These are phyloP conservation scores for Odontomyia ornata DNA, from an alignment of 2,888 invertebrate genomes.

Conservation along the genomic window DNA sequence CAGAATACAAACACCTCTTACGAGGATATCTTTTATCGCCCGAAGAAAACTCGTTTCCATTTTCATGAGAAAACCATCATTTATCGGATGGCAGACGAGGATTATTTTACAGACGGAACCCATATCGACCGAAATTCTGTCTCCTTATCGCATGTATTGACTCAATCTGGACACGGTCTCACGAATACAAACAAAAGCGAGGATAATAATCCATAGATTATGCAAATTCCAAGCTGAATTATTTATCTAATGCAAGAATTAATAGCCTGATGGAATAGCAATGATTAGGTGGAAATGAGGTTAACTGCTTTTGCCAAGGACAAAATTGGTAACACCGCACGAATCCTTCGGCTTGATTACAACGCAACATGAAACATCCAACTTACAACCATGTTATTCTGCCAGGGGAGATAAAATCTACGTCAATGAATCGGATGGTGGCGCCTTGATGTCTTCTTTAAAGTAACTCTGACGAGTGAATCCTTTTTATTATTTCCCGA, in stretches of 20 bases:
- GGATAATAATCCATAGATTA: neutral
- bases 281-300: neutral
- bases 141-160: too few relatives aligned
- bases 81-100: too few relatives aligned
- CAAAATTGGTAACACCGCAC: neutral
- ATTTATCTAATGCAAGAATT: neutral
- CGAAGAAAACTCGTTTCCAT: too few relatives aligned
- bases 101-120: too few relatives aligned
- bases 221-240: neutral
- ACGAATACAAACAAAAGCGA: too few relatives aligned
- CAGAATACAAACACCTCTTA: too few relatives aligned
- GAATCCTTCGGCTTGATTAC: neutral
- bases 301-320: constrained; percentile 8
- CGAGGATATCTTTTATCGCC: too few relatives aligned
- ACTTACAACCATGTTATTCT: neutral
- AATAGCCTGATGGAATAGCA: neutral
- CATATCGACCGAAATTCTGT: too few relatives aligned
- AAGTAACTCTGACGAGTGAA: neutral
- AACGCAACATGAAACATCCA: constrained; percentile 2
- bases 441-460: constrained; percentile 21
- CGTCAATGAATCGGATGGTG: neutral
- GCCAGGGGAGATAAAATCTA: neutral
- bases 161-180: too few relatives aligned
- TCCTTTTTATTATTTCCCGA: constrained; percentile 27
- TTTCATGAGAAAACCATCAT: too few relatives aligned